Evolutionary conservation across 53 echinoderm and acorn worm species (phyloP).

Genomic region (Temnopleurus reevesii): DNA sequence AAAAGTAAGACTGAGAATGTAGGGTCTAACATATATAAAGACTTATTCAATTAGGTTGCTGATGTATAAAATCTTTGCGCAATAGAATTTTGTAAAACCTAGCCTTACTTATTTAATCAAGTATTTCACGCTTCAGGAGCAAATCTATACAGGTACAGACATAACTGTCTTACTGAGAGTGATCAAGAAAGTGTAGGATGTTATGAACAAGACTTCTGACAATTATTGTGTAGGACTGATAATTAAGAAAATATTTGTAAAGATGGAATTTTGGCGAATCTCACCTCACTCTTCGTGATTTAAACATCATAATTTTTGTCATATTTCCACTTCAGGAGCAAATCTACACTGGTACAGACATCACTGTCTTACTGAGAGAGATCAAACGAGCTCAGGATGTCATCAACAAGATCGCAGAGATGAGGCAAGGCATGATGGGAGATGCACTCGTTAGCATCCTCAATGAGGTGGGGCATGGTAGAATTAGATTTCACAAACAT

Average conservation of each 20-base stretch:
- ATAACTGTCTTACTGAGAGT: conserved; percentile 84
- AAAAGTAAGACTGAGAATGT: too few relatives aligned
- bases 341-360: conserved; percentile 98
- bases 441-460: conserved; percentile 98
- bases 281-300: too few relatives aligned
- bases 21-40: too few relatives aligned
- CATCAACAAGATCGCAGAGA: conserved; percentile 98
- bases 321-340: conserved; percentile 73
- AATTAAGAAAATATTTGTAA: too few relatives aligned
- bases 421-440: conserved; percentile 99
- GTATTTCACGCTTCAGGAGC: conserved; percentile 69
- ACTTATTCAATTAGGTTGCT: too few relatives aligned
- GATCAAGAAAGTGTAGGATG: conserved; percentile 92
- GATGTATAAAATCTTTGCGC: too few relatives aligned
- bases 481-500: too few relatives aligned
- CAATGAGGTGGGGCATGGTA: conserved; percentile 88
- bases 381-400: conserved; percentile 95
- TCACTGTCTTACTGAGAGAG: conserved; percentile 82
- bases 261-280: too few relatives aligned
- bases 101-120: neutral
- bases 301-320: neutral
- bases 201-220: conserved; percentile 98
- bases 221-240: too few relatives aligned
- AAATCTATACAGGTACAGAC: conserved; percentile 98
- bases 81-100: too few relatives aligned